Conservation (phyloP, 35 echinoderm and acorn worm genomes). For the Ophioderma brevispina region DNA sequence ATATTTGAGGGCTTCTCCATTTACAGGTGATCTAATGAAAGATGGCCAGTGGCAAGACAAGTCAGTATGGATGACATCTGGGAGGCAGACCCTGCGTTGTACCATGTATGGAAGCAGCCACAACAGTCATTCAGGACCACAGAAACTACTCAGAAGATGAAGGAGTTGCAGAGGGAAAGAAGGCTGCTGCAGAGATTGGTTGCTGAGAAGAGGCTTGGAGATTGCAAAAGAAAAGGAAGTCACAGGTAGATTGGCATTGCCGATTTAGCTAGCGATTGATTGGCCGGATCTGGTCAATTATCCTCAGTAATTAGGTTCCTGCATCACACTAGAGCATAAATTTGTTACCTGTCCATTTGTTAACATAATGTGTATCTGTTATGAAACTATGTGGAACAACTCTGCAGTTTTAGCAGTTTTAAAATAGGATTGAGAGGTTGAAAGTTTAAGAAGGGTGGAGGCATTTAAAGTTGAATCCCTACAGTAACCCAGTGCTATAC, state of each 20-base stretch:
- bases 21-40: conserved; percentile 55
- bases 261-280: too few relatives aligned
- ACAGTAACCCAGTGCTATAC: too few relatives aligned
- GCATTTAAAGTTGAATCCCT: too few relatives aligned
- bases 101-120: conserved; percentile 29
- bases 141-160: neutral
- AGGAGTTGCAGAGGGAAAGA: neutral
- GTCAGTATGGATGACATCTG: conserved; percentile 41
- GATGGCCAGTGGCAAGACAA: conserved; percentile 48
- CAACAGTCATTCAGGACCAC: conserved; percentile 20
- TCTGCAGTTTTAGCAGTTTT: too few relatives aligned
- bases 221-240: neutral
- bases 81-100: conserved; percentile 31
- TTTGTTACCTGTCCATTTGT: too few relatives aligned
- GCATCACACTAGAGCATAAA: too few relatives aligned
- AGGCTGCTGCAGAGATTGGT: neutral
- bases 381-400: too few relatives aligned
- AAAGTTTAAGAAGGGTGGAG: too few relatives aligned
- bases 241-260: neutral
- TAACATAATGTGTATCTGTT: too few relatives aligned
- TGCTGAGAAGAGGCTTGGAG: neutral
- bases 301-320: too few relatives aligned
- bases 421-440: too few relatives aligned
- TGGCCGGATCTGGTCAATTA: too few relatives aligned
- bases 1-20: neutral